A percentile compares a stretch with the other conserved stretches of the same genome.
These are phyloP conservation scores for Nipponacmea schrenckii DNA, from an alignment of 2,888 invertebrate species.

Conservation along the genomic window DNA sequence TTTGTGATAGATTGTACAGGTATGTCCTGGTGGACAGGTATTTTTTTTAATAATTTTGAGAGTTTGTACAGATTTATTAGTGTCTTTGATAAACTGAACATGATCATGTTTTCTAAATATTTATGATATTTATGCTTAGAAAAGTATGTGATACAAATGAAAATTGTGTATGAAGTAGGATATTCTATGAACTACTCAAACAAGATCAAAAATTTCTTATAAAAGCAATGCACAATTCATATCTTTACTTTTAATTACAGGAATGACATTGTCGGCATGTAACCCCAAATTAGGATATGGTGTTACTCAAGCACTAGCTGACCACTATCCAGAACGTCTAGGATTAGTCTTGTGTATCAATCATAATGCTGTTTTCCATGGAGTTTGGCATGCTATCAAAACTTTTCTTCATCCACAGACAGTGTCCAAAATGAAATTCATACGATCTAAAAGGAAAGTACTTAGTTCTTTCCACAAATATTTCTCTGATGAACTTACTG, in stretches of 20 bases:
- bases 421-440: conserved; percentile 55
- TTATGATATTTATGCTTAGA: too few species aligned
- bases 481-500: conserved; percentile 56
- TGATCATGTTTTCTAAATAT: too few species aligned
- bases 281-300: conserved; percentile 63
- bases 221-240: too few species aligned
- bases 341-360: conserved; percentile 63
- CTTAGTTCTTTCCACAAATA: conserved; percentile 48
- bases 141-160: too few species aligned
- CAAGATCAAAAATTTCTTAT: too few species aligned
- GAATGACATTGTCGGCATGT: conserved; percentile 61
- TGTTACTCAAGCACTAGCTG: conserved; percentile 56
- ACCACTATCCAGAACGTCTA: conserved; percentile 66
- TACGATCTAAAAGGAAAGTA: conserved; percentile 56
- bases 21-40: too few species aligned
- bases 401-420: conserved; percentile 60
- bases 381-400: conserved; percentile 64
- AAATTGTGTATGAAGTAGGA: too few species aligned
- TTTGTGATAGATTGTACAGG: conserved; percentile 64
- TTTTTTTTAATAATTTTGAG: too few species aligned
- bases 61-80: too few species aligned
- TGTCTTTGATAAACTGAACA: too few species aligned
- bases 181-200: too few species aligned
- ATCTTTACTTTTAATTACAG: conserved; percentile 37
- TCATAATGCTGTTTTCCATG: conserved; percentile 62